A percentile compares a stretch with the other conserved stretches of the same genome.
phyloP scores from a whole-genome alignment of 2,113 vertebrate species.

The Campylomormyrus numenius region DNA sequence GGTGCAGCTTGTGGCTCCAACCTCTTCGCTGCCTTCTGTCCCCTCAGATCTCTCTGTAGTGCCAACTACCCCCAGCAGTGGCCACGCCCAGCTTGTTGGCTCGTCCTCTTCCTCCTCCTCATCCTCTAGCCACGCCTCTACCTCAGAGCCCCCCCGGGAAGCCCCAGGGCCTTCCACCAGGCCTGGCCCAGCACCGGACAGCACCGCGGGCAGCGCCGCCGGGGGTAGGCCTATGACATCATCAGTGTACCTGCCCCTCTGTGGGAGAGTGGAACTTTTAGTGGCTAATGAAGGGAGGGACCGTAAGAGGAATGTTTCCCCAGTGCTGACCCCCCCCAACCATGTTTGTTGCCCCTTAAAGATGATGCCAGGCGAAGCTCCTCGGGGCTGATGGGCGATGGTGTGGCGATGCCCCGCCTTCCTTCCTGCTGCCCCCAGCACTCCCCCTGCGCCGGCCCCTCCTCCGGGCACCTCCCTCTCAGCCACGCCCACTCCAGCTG shows the following conservation, averaged over 20 bases:
- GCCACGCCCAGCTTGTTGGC: conserved; percentile 71
- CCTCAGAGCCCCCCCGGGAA: conserved; percentile 83
- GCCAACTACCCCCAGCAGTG: conserved; percentile 80
- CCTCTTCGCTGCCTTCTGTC: neutral
- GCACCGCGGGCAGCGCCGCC: conserved; percentile 58
- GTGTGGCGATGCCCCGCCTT: conserved; percentile 84
- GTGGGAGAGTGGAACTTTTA: conserved; percentile 38
- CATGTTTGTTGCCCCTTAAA: conserved; percentile 37
- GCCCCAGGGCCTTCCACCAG: conserved; percentile 67
- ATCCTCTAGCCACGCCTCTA: conserved; percentile 64
- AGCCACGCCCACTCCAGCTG: conserved; percentile 82
- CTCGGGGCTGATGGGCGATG: conserved; percentile 65
- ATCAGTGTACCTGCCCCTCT: conserved; percentile 33
- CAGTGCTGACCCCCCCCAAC: conserved; percentile 30
- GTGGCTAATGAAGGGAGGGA: conserved; percentile 26
- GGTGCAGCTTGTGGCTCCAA: neutral
- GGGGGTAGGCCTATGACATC: conserved; percentile 62
- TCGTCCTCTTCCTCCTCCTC: conserved; percentile 62
- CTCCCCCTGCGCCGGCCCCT: conserved; percentile 83
- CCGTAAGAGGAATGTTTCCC: neutral
- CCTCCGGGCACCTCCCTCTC: conserved; percentile 75
- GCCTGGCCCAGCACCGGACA: conserved; percentile 67
- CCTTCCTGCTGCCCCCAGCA: conserved; percentile 97
- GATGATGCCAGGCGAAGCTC: conserved; percentile 75
- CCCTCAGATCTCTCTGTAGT: conserved; percentile 81